Evolutionary conservation across 2,113 vertebrate genomes (phyloP).

Genomic region (Siniperca chuatsi): DNA sequence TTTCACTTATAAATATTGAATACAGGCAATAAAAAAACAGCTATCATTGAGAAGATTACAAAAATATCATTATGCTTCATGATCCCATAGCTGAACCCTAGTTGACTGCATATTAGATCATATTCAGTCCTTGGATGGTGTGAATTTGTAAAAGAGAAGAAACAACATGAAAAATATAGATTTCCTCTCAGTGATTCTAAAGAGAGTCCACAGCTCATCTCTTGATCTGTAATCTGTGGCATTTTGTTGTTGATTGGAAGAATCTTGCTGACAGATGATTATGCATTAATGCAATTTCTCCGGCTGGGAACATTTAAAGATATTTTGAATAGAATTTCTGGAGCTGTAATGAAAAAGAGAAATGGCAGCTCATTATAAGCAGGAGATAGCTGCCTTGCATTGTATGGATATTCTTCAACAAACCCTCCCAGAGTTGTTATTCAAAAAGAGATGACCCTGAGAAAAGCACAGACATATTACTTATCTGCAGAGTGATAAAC

Average conservation of each 20-base stretch:
- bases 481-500: conserved; percentile 33
- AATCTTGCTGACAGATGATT: conserved; percentile 8
- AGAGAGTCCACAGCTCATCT: conserved; percentile 1
- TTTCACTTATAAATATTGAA: background rate
- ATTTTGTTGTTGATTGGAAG: conserved; percentile 12
- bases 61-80: background rate
- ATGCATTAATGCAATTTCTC: conserved; percentile 18
- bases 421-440: conserved; percentile 15
- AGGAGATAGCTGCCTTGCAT: conserved; percentile 20
- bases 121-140: background rate
- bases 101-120: background rate
- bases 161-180: background rate
- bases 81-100: background rate
- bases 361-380: conserved; percentile 27
- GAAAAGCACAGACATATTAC: conserved; percentile 18
- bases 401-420: conserved; percentile 22
- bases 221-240: background rate
- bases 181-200: background rate
- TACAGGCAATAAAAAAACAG: background rate
- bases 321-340: conserved; percentile 7
- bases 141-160: background rate
- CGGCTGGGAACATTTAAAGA: conserved; percentile 21
- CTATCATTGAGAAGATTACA: background rate
- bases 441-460: conserved; percentile 31
- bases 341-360: conserved; percentile 24